Evolutionary conservation across 1,140 invertebrate genomes (phyloP).

Genomic region (Drosophila littoralis): DNA sequence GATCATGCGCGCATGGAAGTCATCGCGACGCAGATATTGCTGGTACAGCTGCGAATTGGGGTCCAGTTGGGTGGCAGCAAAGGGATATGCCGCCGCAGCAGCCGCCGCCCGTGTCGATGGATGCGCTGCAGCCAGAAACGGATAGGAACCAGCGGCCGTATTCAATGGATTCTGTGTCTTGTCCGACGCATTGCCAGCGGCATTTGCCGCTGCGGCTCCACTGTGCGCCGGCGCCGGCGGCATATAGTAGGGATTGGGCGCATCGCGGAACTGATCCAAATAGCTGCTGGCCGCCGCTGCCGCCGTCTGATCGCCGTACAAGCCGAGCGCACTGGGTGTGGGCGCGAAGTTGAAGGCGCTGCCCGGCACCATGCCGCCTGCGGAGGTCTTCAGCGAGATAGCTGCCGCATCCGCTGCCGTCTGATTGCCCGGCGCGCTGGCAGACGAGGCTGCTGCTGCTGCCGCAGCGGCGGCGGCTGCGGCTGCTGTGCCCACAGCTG

Average conservation of each 20-base stretch:
- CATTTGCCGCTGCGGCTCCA: conserved; percentile 77
- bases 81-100: conserved; percentile 86
- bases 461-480: conserved; percentile 9
- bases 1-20: conserved; percentile 86
- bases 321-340: conserved; percentile 85
- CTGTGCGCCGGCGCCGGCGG: conserved; percentile 85
- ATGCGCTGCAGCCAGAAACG: conserved; percentile 83
- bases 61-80: conserved; percentile 85
- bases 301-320: conserved; percentile 86
- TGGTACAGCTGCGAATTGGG: conserved; percentile 88
- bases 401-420: conserved; percentile 85
- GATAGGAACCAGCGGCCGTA: conserved; percentile 70
- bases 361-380: conserved; percentile 87
- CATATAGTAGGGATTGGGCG: conserved; percentile 86
- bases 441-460: not conserved
- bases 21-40: conserved; percentile 88
- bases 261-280: conserved; percentile 87
- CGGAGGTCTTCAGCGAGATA: conserved; percentile 86
- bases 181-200: conserved; percentile 78
- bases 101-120: conserved; percentile 82
- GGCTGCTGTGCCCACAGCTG: conserved; percentile 32
- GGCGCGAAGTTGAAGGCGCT: conserved; percentile 90
- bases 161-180: conserved; percentile 67
- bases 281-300: conserved; percentile 84
- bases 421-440: conserved; percentile 39